These are phyloP conservation scores for Drosophila chauvacae DNA, from an alignment of 1,140 invertebrate species.

Conservation along the genomic window DNA sequence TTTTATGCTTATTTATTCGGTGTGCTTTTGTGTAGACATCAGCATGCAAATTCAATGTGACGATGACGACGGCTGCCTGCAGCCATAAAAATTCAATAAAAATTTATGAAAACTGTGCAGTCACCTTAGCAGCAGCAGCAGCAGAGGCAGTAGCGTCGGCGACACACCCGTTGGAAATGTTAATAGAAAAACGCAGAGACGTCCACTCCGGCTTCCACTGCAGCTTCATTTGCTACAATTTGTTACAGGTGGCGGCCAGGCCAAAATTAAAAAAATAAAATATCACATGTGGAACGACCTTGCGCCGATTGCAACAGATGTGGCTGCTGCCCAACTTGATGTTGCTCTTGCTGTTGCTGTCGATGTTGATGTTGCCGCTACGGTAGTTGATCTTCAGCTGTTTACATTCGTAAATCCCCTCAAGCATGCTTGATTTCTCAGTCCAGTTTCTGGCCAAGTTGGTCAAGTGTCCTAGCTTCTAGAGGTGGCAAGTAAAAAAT, in stretches of 20 bases:
- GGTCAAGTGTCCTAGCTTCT: slow-evolving; percentile 47
- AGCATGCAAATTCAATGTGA: slow-evolving; percentile 68
- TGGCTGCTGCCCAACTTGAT: slow-evolving; percentile 17
- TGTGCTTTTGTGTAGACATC: slow-evolving; percentile 49
- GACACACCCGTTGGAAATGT: slow-evolving; percentile 59
- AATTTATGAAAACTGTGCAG: slow-evolving; percentile 77
- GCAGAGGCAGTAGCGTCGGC: slow-evolving; percentile 33
- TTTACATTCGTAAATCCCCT: slow-evolving; percentile 35
- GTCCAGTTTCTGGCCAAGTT: slow-evolving; percentile 39
- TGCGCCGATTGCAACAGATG: slow-evolving; percentile 64
- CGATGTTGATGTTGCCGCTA: slow-evolving; percentile 25
- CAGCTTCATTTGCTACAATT: slow-evolving; percentile 69
- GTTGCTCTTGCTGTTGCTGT: slow-evolving; percentile 12
- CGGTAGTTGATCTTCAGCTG: slow-evolving; percentile 42
- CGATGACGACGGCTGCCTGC: slow-evolving; percentile 64
- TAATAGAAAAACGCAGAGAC: slow-evolving; percentile 46
- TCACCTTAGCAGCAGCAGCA: slow-evolving; percentile 33
- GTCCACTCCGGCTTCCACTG: slow-evolving; percentile 51
- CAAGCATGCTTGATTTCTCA: slow-evolving; percentile 39
- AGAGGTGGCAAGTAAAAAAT: slow-evolving; percentile 16
- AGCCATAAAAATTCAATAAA: slow-evolving; percentile 74
- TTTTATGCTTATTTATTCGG: slow-evolving; percentile 39
- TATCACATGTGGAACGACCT: slow-evolving; percentile 56
- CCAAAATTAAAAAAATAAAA: slow-evolving; percentile 27
- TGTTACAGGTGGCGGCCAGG: slow-evolving; percentile 65